Conservation (phyloP, 2,797 vertebrate genomes). For the Percopsis omiscomaycus region DNA sequence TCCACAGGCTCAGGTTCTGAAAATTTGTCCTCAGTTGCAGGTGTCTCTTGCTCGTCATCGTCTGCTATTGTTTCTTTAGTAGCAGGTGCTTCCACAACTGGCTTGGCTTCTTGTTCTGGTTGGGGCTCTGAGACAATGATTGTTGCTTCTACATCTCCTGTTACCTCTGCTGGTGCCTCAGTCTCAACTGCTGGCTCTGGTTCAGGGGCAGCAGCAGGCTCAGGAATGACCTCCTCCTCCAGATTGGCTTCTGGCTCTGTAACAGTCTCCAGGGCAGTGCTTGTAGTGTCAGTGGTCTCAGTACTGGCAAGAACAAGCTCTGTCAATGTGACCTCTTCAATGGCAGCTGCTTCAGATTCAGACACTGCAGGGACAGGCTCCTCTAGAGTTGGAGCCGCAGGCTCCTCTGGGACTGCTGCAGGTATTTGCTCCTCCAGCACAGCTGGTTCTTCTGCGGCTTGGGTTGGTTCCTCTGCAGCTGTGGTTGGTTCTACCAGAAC, state of each 20-base stretch:
- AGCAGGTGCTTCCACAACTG: not conserved
- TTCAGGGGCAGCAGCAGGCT: constrained; percentile 12
- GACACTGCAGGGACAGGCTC: constrained; percentile 20
- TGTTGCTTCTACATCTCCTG: constrained; percentile 24
- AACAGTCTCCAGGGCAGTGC: constrained; percentile 43
- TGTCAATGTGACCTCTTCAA: not conserved
- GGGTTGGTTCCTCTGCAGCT: constrained; percentile 14
- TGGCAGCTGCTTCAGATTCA: constrained; percentile 23
- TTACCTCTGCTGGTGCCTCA: constrained; percentile 22
- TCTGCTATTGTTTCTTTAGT: constrained; percentile 18
- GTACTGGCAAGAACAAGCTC: constrained; percentile 35
- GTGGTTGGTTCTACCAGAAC: constrained; percentile 15
- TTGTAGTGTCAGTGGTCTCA: constrained; percentile 24
- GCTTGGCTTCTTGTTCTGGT: constrained; percentile 20
- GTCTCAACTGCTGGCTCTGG: constrained; percentile 23
- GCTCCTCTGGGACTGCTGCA: constrained; percentile 8
- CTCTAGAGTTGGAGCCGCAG: constrained; percentile 18
- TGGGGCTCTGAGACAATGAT: not conserved
- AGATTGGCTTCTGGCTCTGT: constrained; percentile 37
- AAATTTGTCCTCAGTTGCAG: constrained; percentile 3
- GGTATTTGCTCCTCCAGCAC: constrained; percentile 6
- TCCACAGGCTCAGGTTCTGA: constrained; percentile 12
- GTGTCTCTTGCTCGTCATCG: constrained; percentile 27
- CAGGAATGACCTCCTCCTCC: constrained; percentile 23
- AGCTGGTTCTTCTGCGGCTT: constrained; percentile 5